Percentiles rank a stretch among this genome's conserved stretches.
These are phyloP conservation scores for Nomada flava DNA, from an alignment of 2,888 invertebrate species.

Conservation along the genomic window DNA sequence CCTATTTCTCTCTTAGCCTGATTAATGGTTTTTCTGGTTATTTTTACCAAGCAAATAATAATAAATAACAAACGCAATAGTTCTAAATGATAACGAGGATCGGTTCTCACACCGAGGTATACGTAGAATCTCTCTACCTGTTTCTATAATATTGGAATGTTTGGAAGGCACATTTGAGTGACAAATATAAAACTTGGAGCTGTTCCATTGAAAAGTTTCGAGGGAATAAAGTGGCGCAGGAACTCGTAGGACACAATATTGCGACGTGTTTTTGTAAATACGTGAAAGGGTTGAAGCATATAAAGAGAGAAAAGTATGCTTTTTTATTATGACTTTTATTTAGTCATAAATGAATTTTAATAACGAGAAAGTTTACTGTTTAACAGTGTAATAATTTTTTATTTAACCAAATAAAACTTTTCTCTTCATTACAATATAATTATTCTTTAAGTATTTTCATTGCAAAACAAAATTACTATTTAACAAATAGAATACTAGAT, in stretches of 20 bases:
- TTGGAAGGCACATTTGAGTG: constrained; percentile 4
- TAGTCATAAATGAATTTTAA: no score
- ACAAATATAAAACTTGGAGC: constrained; percentile 45
- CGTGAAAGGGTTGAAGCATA: neutral
- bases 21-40: neutral
- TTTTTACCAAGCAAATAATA: neutral
- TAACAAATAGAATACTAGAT: neutral
- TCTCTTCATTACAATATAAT: no score
- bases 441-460: no score
- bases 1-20: neutral
- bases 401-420: no score
- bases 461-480: no score
- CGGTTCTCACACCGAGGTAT: neutral
- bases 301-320: neutral
- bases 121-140: constrained; percentile 11
- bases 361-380: no score
- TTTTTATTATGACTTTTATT: no score
- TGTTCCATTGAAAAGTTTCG: constrained; percentile 42
- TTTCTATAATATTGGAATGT: constrained; percentile 25
- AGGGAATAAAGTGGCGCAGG: neutral
- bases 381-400: no score
- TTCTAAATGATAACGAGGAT: neutral
- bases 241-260: constrained; percentile 6
- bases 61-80: neutral
- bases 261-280: constrained; percentile 20